Conservation (phyloP, 1,140 invertebrate species). For the Muscidifurax raptorellus region DNA sequence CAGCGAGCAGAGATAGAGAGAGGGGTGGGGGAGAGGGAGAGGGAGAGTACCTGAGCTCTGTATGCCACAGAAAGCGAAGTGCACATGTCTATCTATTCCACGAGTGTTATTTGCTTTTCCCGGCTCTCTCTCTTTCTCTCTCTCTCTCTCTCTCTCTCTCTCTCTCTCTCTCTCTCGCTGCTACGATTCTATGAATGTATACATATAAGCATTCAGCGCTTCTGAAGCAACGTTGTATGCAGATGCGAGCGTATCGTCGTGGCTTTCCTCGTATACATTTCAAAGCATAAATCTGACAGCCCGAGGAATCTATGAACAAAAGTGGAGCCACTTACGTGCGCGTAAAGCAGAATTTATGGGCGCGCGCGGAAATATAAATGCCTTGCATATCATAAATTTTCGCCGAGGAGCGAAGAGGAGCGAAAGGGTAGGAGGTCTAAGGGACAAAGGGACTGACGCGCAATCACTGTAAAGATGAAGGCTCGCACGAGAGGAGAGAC, state of each 20-base stretch:
- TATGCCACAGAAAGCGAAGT: not conserved
- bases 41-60: not conserved
- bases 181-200: not conserved
- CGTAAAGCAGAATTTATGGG: conserved; percentile 69
- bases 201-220: conserved; percentile 7
- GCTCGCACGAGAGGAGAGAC: not conserved
- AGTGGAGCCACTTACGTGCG: conserved; percentile 70
- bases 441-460: conserved; percentile 18
- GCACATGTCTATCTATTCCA: not conserved
- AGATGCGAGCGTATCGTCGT: conserved; percentile 27
- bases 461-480: not conserved
- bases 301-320: conserved; percentile 72
- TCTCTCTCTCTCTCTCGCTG: not conserved
- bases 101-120: conserved; percentile 12
- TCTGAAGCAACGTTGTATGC: not conserved
- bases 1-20: not conserved
- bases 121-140: not conserved
- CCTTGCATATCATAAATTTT: conserved; percentile 68
- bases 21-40: not conserved
- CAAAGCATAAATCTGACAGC: conserved; percentile 68
- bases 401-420: not conserved
- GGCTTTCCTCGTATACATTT: conserved; percentile 47
- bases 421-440: not conserved
- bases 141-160: not conserved
- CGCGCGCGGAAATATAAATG: conserved; percentile 66